Conservation (phyloP, 2,113 vertebrate species). For the Gila orcuttii region DNA sequence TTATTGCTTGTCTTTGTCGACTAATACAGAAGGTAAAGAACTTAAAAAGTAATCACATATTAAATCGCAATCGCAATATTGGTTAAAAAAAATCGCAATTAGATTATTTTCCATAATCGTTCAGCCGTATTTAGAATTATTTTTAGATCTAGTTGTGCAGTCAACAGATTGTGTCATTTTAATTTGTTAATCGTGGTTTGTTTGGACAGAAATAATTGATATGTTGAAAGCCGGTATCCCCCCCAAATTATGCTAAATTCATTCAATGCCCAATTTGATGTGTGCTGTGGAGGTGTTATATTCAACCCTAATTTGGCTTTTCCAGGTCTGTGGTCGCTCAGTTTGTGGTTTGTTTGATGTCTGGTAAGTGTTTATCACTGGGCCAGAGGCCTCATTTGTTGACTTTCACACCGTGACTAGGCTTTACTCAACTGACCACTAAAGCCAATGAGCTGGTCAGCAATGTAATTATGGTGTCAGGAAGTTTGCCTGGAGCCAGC, state of each 20-base stretch:
- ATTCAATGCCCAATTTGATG: conserved; percentile 46
- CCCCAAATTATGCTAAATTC: conserved; percentile 15
- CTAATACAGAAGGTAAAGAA: too few species aligned
- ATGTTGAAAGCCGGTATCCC: neutral
- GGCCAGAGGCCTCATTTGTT: conserved; percentile 52
- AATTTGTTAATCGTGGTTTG: neutral
- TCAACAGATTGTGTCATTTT: neutral
- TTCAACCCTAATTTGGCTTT: conserved; percentile 54
- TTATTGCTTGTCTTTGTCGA: too few species aligned
- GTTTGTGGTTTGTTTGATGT: conserved; percentile 53
- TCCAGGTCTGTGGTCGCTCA: conserved; percentile 41
- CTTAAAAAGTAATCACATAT: too few species aligned
- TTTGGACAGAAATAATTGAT: conserved; percentile 29
- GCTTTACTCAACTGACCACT: conserved; percentile 52
- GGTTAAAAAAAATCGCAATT: too few species aligned
- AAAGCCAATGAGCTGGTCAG: conserved; percentile 56
- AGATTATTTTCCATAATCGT: too few species aligned
- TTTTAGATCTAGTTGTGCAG: neutral
- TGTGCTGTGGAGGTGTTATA: conserved; percentile 43
- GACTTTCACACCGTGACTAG: conserved; percentile 51
- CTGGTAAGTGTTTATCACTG: conserved; percentile 51
- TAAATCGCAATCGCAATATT: too few species aligned
- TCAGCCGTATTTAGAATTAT: neutral
- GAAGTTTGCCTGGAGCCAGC: conserved; percentile 40
- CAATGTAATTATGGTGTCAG: conserved; percentile 56